Evolutionary conservation across 2,113 vertebrate genomes (phyloP), one percentile per base, ranked within the genome.

Genomic region (Platanista minor): DNA sequence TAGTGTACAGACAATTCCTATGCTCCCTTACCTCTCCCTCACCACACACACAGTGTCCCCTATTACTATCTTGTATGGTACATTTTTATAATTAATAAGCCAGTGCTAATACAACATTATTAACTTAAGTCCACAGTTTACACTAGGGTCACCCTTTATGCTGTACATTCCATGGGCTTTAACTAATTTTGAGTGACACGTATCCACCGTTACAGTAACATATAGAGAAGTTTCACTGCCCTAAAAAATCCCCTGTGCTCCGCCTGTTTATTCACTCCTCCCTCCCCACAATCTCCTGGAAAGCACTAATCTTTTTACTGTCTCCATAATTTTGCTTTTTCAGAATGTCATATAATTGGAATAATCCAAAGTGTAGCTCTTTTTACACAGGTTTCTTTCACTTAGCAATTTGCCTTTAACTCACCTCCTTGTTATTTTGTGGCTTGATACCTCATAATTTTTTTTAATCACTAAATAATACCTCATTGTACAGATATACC

Each of bases 11-110:
- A n/a, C 33, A 61, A 41, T 85, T 59, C 3, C 33, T 74, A 33
- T 49, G 49, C 0, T 7, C 36, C 11, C 4, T 69, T 39, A 33
- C 6, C 39, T 2, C 3, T 36, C 3, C 2, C 20, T 4, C 54
- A 11, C 14, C 21, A 43, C 36, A 46, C 0, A 9, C 21, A 49
- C 13, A 14, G 5, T 12, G 25, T 59, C 17, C 59, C 17, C 29
- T 74, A 33, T 29, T 77, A 33, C 67, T 36, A 85, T 23, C 33
- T 29, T 61, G 33, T n/a, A n/a, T 49, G 17, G 12, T 59, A 8
- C 41, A 69, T 69, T 36, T 33, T 6, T 69, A 61, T 67, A 49
- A 77, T 20, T 57, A n/a, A 62, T 41, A 11, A 72, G 52, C 12
- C 52, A 14, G 25, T 20, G 13, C 15, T 67, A 17, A 61, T 27